These are phyloP conservation scores for Eupithecia insigniata DNA, from an alignment of 2,888 invertebrate genomes.

Conservation along the genomic window DNA sequence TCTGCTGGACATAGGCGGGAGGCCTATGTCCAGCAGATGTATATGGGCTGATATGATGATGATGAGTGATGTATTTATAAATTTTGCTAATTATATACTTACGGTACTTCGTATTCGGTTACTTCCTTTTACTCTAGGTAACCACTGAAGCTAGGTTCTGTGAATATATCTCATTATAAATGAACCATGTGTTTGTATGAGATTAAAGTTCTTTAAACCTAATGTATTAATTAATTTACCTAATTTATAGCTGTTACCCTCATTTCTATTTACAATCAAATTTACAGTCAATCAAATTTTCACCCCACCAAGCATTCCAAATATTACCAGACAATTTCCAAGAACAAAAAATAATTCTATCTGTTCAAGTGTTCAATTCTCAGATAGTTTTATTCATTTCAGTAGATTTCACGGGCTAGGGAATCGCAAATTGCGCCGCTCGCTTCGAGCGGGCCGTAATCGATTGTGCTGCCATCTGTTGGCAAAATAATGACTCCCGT, in stretches of 20 bases:
- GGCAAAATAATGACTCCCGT: slow-evolving; percentile 80
- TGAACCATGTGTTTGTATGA: no score
- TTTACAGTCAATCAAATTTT: slow-evolving; percentile 1
- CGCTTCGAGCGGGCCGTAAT: slow-evolving; percentile 71
- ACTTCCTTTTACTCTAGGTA: no score
- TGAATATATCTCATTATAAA: no score
- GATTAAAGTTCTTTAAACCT: no score
- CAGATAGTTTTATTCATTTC: slow-evolving; percentile 82
- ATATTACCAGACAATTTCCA: slow-evolving; percentile 34
- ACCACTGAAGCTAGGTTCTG: no score
- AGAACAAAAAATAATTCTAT: slow-evolving; percentile 42
- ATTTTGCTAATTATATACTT: no score
- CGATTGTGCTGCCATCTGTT: slow-evolving; percentile 83
- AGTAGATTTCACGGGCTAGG: slow-evolving; percentile 79
- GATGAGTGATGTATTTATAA: no score
- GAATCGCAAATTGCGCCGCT: slow-evolving; percentile 78
- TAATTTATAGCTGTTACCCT: not conserved
- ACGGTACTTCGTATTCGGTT: no score
- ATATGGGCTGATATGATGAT: no score
- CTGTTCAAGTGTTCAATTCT: slow-evolving; percentile 67
- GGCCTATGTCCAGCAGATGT: no score
- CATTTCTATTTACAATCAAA: not conserved
- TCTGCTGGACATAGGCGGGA: no score
- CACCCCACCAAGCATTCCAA: slow-evolving; percentile 20
- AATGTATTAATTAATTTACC: not conserved